These are phyloP conservation scores for Ganaspis brasiliensis DNA, from an alignment of 2,888 invertebrate species.

Conservation along the genomic window DNA sequence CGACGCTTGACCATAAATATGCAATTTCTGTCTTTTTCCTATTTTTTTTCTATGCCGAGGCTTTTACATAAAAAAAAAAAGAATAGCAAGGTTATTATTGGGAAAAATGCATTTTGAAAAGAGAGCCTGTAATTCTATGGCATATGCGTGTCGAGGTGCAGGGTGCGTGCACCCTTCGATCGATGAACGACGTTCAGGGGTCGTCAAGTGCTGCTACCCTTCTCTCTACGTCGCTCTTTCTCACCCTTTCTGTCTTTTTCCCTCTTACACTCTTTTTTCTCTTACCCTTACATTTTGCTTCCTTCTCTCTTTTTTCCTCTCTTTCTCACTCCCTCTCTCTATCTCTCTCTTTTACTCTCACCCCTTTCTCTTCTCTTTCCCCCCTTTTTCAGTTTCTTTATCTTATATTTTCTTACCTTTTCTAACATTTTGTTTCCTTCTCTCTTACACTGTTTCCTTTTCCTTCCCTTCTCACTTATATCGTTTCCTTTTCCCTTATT, in stretches of 20 bases:
- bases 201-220: constrained; percentile 52
- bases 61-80: no score
- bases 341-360: constrained; percentile 32
- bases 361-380: constrained; percentile 24
- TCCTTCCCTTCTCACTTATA: no score
- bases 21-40: no score
- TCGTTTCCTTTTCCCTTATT: constrained; percentile 46
- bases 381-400: constrained; percentile 45
- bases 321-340: constrained; percentile 34
- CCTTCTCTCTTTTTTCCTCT: constrained; percentile 36
- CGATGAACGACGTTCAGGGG: constrained; percentile 68
- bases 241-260: constrained; percentile 42
- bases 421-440: no score
- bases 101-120: constrained; percentile 28
- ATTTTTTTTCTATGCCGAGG: no score
- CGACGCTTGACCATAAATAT: constrained; percentile 14
- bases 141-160: constrained; percentile 55
- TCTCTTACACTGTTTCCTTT: constrained; percentile 40
- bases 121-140: constrained; percentile 28
- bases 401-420: no score
- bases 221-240: constrained; percentile 24
- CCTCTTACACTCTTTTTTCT: no score
- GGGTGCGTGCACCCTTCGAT: constrained; percentile 69
- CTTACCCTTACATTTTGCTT: constrained; percentile 32
- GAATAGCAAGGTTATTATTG: constrained; percentile 12